Base-by-base conservation (phyloP, 2,888 invertebrate genomes). In the Brachyptera risi region DNA sequence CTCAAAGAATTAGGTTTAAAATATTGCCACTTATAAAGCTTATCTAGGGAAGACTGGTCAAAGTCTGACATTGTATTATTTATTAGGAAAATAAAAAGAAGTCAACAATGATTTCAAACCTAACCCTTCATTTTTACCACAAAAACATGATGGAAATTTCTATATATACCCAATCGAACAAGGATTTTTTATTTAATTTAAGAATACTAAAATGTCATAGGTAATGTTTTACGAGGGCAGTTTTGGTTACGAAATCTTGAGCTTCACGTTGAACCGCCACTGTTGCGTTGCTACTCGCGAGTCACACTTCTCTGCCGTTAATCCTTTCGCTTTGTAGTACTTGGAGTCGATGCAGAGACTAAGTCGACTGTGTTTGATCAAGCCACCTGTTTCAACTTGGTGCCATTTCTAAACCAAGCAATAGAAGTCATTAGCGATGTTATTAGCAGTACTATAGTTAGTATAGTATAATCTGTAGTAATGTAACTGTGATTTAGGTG, bases 311-410 rank as follows among this genome's bases (percentile, higher is more conserved):
- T 86, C 85, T 7, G 83, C 86, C 26, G 85, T 84, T 49, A 89
- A 78, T 9, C 85, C 83, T 65, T 79, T 74, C 44, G 78, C 74
- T 66, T 79, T 78, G 66, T 80, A 75, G 72, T 80, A 78, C 71
- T 80, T 73, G 51, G 88, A 83, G 73, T 92, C 88, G 47, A 94
- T 79, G 73, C 94, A 95, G 19, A 90, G 83, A 65, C 90, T 86
- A 62, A 88, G 81, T 68, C 85, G 84, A 1, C 81, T 80, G 73
- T 92, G 90, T 60, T 84, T 80, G 64, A 92, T 78, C 57, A 87
- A 75, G 13, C 83, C 83, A 15, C 87, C 88, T 7, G 75, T 76
- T 65, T 85, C 83, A 17, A 85, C 78, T 68, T 84, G 79, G 63
- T 84, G 78, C 83, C 86, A 85, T 76, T 86, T 86, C 70, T 87